Evolutionary conservation across 2,113 vertebrate species (phyloP).

Genomic region (Notarius quadriscutis): DNA sequence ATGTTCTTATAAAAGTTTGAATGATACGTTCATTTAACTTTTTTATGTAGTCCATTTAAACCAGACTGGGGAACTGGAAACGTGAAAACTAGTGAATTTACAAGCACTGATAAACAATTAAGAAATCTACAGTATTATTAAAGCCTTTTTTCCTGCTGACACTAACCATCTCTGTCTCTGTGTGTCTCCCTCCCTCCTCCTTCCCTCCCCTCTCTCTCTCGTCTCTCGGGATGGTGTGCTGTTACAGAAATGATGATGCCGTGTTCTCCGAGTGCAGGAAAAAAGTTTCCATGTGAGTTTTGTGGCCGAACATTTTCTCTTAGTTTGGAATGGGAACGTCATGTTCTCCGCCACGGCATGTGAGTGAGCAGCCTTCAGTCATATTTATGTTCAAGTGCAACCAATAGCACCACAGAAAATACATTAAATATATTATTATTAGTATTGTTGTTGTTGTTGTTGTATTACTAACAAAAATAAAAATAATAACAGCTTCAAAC

Average conservation of each 20-base stretch:
- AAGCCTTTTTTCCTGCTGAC: neutral
- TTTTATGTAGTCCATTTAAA: neutral
- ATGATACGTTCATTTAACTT: neutral
- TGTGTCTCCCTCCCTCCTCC: neutral
- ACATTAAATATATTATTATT: neutral
- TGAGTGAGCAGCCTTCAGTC: constrained; percentile 70
- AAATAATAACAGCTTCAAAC: neutral
- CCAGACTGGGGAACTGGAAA: neutral
- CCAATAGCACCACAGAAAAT: neutral
- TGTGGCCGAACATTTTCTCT: constrained; percentile 93
- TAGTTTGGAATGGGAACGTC: constrained; percentile 92
- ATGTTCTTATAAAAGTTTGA: neutral
- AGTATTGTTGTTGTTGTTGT: neutral
- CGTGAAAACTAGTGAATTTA: neutral
- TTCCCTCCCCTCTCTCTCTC: neutral
- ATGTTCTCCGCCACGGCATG: constrained; percentile 96
- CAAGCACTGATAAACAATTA: neutral
- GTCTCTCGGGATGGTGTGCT: constrained; percentile 19
- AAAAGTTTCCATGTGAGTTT: constrained; percentile 93
- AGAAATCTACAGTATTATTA: neutral
- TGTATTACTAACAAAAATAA: neutral
- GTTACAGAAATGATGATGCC: constrained; percentile 63
- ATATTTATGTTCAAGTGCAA: neutral
- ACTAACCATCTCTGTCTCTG: neutral
- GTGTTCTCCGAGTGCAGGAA: constrained; percentile 77